A percentile compares a stretch with the other conserved stretches of the same genome.
Conservation (phyloP, 2,888 invertebrate species). For the Pinctada fucata region DNA sequence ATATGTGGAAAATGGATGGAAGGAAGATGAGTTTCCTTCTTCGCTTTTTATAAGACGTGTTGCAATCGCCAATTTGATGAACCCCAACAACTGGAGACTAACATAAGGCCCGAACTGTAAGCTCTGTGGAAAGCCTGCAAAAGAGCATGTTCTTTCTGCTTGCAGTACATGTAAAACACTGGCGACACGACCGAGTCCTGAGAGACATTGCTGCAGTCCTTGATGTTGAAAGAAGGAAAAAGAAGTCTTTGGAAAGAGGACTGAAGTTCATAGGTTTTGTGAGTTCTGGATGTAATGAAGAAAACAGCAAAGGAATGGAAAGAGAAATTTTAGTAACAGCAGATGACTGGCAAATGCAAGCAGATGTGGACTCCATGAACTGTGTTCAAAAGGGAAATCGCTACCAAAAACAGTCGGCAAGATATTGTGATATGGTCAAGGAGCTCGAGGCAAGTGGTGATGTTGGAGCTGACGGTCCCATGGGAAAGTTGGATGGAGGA, state of each 20-base stretch:
- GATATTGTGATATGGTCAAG: no score
- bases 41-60: neutral
- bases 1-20: slow-evolving; percentile 14
- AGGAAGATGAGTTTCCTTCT: neutral
- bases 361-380: slow-evolving; percentile 1
- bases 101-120: neutral
- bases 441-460: no score
- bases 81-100: slow-evolving; percentile 14
- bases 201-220: neutral
- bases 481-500: no score
- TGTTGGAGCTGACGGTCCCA: no score
- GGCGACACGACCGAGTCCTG: slow-evolving; percentile 9
- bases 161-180: slow-evolving; percentile 6
- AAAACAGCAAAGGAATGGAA: no score
- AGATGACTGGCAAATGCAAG: slow-evolving; percentile 7
- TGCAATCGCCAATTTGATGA: slow-evolving; percentile 10
- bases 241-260: neutral
- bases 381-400: neutral
- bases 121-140: neutral
- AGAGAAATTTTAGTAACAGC: neutral
- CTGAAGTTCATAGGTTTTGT: slow-evolving; percentile 17
- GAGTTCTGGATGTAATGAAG: no score
- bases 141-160: slow-evolving; percentile 4
- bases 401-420: neutral
- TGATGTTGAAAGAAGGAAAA: neutral